These are phyloP conservation scores for Aepyceros melampus DNA, from an alignment of 2,113 vertebrate species.

Conservation along the genomic window DNA sequence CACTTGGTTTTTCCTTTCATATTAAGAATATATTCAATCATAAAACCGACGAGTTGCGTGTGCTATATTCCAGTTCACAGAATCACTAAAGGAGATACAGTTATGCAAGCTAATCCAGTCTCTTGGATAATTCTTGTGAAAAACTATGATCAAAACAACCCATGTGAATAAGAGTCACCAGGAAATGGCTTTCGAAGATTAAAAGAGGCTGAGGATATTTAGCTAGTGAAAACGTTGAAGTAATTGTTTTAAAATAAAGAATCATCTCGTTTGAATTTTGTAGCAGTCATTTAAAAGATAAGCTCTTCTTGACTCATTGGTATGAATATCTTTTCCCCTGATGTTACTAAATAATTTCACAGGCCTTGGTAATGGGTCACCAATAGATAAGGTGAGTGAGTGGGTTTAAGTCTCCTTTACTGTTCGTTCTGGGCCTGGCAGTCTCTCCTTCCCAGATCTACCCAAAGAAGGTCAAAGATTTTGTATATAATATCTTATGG, in stretches of 20 bases:
- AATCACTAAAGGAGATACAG: background rate
- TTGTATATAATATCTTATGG: background rate
- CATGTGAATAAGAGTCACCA: background rate
- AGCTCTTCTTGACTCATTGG: background rate
- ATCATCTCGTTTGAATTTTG: background rate
- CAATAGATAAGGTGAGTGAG: background rate
- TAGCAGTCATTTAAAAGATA: background rate
- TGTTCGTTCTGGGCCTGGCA: background rate
- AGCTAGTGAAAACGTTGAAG: background rate
- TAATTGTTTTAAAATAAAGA: conserved; percentile 13
- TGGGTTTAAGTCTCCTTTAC: background rate
- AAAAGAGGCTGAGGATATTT: background rate
- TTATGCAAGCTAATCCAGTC: background rate
- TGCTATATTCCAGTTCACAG: background rate
- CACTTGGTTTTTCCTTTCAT: conserved; percentile 40
- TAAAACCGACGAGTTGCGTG: background rate
- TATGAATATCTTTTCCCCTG: background rate
- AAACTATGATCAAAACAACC: background rate
- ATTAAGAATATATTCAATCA: conserved; percentile 10
- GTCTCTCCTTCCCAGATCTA: background rate
- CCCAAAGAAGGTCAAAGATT: background rate
- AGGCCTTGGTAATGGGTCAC: background rate
- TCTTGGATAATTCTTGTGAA: background rate
- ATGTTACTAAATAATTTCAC: background rate
- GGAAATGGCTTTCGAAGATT: background rate